Evolutionary conservation across 2,797 vertebrate genomes (phyloP), one percentile per base, ranked within the genome.

Genomic region (Rhadinocentrus ornatus): DNA sequence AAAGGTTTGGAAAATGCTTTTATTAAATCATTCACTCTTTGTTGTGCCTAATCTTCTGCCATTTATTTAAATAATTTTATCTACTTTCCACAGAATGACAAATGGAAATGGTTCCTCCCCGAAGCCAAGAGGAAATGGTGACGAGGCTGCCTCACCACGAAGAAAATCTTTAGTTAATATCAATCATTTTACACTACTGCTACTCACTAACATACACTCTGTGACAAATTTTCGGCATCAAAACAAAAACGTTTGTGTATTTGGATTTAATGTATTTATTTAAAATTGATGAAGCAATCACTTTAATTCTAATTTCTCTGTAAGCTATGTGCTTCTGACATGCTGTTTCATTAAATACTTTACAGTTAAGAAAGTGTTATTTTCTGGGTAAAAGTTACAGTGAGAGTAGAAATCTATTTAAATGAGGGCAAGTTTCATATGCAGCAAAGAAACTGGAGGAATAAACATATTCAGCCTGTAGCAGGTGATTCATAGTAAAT

Each of bases 21-120:
- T 0, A 24, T 39, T 39, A 13, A 39, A 39, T 39, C 12, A 13
- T 39, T 39, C 12, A 39, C 37, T 39, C 13, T 15, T 39, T 39
- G 12, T 39, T 39, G 39, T 18, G 39, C 6, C 15, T 34, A 22
- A 32, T 57, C 29, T 62, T 32, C 5, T 53, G 20, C 12, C 37
- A 56, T 50, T 18, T 39, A 57, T 53, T 41, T 52, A 16, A 32
- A 55, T 24, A 64, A 59, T 83, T 3, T 44, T 32, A 62, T 77
- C 77, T 75, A 24, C 63, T 69, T 82, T 71, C 75, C 74, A 39
- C 91, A 97, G 96, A 92, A 87, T 37, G 94, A 96, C 63, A 96
- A 93, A 84, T 92, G 93, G 93, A 94, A 94, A 83, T 93, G 92
- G 82, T 88, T 96, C 66, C 93, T 96, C 84, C 94, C 95, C 6